Evolutionary conservation across 2,113 vertebrate genomes (phyloP).

Genomic region (human): DNA sequence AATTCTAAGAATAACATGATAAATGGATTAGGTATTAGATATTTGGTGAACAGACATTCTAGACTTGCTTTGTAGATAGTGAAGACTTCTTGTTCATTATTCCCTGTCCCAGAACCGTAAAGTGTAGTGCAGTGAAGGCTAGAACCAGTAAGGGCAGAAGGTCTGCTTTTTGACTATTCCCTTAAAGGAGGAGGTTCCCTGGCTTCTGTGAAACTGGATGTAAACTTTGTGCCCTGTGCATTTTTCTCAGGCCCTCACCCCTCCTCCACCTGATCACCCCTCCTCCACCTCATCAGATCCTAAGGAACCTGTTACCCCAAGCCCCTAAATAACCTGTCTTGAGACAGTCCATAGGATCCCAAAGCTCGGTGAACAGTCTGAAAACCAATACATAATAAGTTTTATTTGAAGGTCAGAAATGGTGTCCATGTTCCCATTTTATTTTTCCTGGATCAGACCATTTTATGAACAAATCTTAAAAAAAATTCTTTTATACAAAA

Average conservation of each 20-base stretch:
- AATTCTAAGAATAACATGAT: neutral
- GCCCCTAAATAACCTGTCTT: neutral
- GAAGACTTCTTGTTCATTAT: neutral
- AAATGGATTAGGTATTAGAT: neutral
- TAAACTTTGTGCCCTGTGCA: neutral
- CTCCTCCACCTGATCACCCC: neutral
- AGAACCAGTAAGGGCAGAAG: neutral
- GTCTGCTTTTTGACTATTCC: neutral
- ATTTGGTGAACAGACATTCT: neutral
- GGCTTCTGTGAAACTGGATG: neutral
- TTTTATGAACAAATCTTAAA: slow-evolving; percentile 68
- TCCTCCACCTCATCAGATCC: neutral
- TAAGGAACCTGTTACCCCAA: neutral
- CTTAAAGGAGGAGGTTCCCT: neutral
- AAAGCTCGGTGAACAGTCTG: slow-evolving; percentile 52
- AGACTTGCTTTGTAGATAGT: neutral
- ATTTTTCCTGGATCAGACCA: slow-evolving; percentile 72
- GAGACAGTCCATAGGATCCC: neutral
- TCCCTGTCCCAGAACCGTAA: neutral
- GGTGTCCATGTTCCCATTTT: slow-evolving; percentile 75
- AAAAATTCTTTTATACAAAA: slow-evolving; percentile 71
- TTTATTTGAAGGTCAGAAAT: slow-evolving; percentile 75
- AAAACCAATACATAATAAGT: slow-evolving; percentile 59
- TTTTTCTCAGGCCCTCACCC: neutral
- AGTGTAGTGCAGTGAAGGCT: neutral